These are phyloP conservation scores for Pachyramphus minor DNA, from an alignment of 2,113 vertebrate genomes.

Conservation along the genomic window DNA sequence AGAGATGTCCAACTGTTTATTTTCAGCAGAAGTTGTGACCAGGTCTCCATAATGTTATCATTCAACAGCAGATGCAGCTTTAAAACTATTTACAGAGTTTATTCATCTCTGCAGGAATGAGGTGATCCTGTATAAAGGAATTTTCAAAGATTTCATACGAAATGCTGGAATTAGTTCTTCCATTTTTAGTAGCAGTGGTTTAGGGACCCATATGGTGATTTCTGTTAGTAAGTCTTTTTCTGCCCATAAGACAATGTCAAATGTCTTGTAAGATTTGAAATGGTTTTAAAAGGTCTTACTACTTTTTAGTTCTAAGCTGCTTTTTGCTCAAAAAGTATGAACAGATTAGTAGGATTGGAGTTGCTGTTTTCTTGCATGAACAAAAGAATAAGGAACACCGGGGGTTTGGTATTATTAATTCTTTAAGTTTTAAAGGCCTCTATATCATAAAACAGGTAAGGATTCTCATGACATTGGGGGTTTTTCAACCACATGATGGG, in stretches of 20 bases:
- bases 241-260: background rate
- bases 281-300: background rate
- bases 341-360: background rate
- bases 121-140: background rate
- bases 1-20: background rate
- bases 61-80: background rate
- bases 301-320: background rate
- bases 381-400: background rate
- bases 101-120: background rate
- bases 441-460: background rate
- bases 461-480: accelerated
- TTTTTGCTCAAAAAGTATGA: background rate
- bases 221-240: background rate
- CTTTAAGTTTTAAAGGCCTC: background rate
- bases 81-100: background rate
- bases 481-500: background rate
- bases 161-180: background rate
- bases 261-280: background rate
- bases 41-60: background rate
- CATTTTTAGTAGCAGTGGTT: background rate
- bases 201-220: background rate
- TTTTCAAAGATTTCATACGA: background rate
- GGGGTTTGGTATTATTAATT: background rate
- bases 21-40: background rate
- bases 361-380: background rate